Conservation (phyloP, 2,113 vertebrate species). For the Sinocyclocheilus maitianheensis region DNA sequence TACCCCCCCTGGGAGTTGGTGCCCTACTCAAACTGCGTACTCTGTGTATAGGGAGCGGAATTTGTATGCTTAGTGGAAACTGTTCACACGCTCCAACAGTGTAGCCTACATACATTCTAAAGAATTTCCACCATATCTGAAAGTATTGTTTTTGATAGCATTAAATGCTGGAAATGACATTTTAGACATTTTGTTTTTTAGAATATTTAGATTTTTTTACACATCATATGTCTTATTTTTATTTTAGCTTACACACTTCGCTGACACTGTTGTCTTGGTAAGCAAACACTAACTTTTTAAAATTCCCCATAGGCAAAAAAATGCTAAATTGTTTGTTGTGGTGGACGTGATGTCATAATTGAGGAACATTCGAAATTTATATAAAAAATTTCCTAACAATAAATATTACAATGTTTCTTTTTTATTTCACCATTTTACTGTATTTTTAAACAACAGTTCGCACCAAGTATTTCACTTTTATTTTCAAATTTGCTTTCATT, state of each 20-base stretch:
- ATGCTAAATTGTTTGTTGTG: too few species aligned
- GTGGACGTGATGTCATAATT: neutral
- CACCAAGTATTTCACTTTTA: neutral
- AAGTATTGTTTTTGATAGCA: too few species aligned
- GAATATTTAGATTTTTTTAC: neutral
- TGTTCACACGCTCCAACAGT: too few species aligned
- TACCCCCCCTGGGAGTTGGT: too few species aligned
- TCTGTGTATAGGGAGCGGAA: too few species aligned
- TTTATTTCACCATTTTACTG: neutral
- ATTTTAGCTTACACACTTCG: neutral
- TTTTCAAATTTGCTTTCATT: neutral
- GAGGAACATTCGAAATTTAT: too few species aligned
- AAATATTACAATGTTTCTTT: neutral
- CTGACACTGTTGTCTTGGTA: neutral
- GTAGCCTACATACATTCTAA: too few species aligned
- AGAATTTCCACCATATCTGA: too few species aligned
- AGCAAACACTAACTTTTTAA: neutral
- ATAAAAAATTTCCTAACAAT: neutral
- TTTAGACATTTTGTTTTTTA: neutral
- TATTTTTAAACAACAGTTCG: neutral
- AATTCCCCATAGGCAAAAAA: neutral
- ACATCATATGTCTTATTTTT: neutral
- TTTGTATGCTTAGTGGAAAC: too few species aligned
- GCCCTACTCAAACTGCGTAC: too few species aligned
- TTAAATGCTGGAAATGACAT: too few species aligned